A percentile compares a stretch with the other conserved stretches of the same genome.
phyloP scores from a whole-genome alignment of 2,888 invertebrate genomes.

The Dynastes hyllus region DNA sequence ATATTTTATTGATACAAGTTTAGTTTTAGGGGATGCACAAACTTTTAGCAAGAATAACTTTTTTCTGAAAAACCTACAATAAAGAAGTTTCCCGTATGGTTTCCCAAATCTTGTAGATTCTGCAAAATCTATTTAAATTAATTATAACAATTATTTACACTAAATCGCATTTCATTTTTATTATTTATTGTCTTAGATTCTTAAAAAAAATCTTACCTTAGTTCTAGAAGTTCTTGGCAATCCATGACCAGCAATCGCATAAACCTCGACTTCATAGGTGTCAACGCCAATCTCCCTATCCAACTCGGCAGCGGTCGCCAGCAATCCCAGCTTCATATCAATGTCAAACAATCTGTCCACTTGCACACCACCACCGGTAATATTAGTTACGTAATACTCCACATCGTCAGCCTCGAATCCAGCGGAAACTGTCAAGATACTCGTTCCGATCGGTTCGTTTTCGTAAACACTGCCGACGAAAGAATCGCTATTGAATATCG shows the following conservation, averaged over 20 bases:
- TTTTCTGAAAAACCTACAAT: too few species aligned
- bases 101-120: too few species aligned
- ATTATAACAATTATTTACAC: too few species aligned
- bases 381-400: conserved; percentile 94
- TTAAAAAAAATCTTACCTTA: conserved; percentile 79
- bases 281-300: conserved; percentile 90
- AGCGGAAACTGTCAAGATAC: conserved; percentile 87
- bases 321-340: conserved; percentile 89
- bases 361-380: conserved; percentile 82
- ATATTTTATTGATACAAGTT: too few species aligned
- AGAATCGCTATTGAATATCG: conserved; percentile 78
- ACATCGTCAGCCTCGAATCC: conserved; percentile 79
- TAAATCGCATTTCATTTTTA: too few species aligned
- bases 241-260: conserved; percentile 85
- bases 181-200: too few species aligned
- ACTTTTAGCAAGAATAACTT: too few species aligned
- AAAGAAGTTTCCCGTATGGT: too few species aligned
- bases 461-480: conserved; percentile 89
- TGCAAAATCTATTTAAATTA: too few species aligned
- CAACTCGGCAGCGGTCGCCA: conserved; percentile 88
- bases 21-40: too few species aligned
- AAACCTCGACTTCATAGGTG: conserved; percentile 88
- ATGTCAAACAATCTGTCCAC: conserved; percentile 94
- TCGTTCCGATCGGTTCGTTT: conserved; percentile 91
- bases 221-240: conserved; percentile 84